Conservation (phyloP, 2,113 vertebrate genomes). For the Mormyrus lacerda region DNA sequence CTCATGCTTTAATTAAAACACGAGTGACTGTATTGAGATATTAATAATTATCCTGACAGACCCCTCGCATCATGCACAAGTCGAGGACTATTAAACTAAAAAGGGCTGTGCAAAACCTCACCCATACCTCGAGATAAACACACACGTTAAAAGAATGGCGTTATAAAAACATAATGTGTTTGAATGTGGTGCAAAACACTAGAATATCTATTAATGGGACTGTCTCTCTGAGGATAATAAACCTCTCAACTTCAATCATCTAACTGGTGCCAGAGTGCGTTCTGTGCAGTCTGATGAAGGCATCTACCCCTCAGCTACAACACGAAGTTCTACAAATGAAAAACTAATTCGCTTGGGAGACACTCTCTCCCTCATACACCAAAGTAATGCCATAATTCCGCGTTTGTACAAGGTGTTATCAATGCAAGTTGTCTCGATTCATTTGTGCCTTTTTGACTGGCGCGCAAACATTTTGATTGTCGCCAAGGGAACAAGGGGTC, state of each 20-base stretch:
- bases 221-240: background rate
- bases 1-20: background rate
- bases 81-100: background rate
- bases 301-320: background rate
- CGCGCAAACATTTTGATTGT: constrained; percentile 28
- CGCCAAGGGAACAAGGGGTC: constrained; percentile 38
- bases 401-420: background rate
- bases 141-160: background rate
- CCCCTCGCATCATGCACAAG: background rate
- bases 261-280: background rate
- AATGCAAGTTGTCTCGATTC: background rate
- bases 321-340: background rate
- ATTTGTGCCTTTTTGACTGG: constrained; percentile 8
- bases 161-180: background rate
- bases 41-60: constrained; percentile 7
- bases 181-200: background rate
- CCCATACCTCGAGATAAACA: background rate
- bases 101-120: background rate
- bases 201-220: background rate
- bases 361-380: background rate
- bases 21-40: background rate
- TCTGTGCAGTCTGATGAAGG: background rate
- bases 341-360: background rate
- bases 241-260: background rate
- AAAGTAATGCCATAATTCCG: background rate